Percentiles rank a stretch among this genome's conserved stretches.
Evolutionary conservation across 2,888 invertebrate species (phyloP).

Genomic region (Shargacucullia verbasci): DNA sequence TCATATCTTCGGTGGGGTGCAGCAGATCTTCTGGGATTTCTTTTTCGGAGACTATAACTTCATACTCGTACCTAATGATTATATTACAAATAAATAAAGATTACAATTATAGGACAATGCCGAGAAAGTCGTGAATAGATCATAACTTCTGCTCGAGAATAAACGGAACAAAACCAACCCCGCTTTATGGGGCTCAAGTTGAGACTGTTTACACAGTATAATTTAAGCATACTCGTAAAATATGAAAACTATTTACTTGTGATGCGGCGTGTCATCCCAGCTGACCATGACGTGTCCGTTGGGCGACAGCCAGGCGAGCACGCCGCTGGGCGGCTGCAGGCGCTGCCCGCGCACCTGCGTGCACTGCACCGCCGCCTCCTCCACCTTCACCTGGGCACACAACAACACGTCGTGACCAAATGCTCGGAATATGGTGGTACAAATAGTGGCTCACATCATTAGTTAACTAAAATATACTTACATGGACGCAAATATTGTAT

Average conservation of each 20-base stretch:
- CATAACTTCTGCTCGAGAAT: no score
- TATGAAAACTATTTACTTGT: constrained; percentile 49
- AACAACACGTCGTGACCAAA: no score
- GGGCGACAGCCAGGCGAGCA: constrained; percentile 89
- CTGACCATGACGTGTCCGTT: constrained; percentile 91
- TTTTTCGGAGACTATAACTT: constrained; percentile 90
- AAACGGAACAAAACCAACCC: no score
- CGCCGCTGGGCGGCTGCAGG: constrained; percentile 90
- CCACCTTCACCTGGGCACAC: constrained; percentile 74
- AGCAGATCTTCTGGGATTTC: constrained; percentile 84
- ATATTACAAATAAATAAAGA: not conserved
- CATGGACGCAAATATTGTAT: constrained; percentile 83
- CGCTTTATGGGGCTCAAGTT: no score
- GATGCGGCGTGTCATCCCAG: constrained; percentile 89
- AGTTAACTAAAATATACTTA: constrained; percentile 58
- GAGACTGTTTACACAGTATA: no score
- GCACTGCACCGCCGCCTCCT: constrained; percentile 72
- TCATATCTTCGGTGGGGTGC: constrained; percentile 74
- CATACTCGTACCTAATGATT: constrained; percentile 85
- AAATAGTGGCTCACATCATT: no score
- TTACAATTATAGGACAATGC: no score
- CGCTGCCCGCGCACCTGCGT: constrained; percentile 81
- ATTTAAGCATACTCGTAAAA: no score
- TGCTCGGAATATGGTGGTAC: no score
- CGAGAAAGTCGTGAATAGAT: no score